Evolutionary conservation across 2,888 invertebrate species (phyloP), one percentile per base, ranked within the genome.

Genomic region (Sturmia bella): DNA sequence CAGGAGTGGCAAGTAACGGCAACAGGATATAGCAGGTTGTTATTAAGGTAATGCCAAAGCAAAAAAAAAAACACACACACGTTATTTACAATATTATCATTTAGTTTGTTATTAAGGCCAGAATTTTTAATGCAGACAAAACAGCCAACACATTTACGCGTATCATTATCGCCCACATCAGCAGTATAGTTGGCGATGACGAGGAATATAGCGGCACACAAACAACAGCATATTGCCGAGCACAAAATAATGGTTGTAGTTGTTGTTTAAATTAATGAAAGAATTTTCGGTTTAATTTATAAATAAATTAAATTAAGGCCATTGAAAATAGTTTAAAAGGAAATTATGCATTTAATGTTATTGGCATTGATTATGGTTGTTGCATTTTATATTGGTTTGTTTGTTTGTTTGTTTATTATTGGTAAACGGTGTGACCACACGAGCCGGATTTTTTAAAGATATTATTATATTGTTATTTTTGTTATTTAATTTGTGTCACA

Each of bases 1-100:
- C 79, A 72, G 83, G 77, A 61, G 73, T 80, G 43, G 50, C 57
- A 54, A 69, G 72, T 39, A 75, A 50, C 45, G 66, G 70, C 66
- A 76, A 72, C 52, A 66, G 59, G 45, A 74, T 52, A 45, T 45
- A 69, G 12, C 80, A 57, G 64, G 50, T 69, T 57, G 57, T 61
- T 56, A 41, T 63, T 17, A 77, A 63, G 61, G 50, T 52, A 17
- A 54, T 63, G 27, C 7, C 7, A 32, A 9, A 3, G 7, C 3
- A 32, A 32, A 32, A n/a, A 12, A 52, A 39, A 24, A 39, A n/a
- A 56, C 37, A 7, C n/a, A 54, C 27, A 63, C 21, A 45, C 17
- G 66, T 68, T 68, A 45, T 76, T 52, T 41, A 61, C 52, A 43
- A 61, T 68, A 37, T 61, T 61, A 32, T 52, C 75, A 76, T 76